Base-by-base conservation (phyloP, 2,888 invertebrate genomes). In the Eristalis pertinax region DNA sequence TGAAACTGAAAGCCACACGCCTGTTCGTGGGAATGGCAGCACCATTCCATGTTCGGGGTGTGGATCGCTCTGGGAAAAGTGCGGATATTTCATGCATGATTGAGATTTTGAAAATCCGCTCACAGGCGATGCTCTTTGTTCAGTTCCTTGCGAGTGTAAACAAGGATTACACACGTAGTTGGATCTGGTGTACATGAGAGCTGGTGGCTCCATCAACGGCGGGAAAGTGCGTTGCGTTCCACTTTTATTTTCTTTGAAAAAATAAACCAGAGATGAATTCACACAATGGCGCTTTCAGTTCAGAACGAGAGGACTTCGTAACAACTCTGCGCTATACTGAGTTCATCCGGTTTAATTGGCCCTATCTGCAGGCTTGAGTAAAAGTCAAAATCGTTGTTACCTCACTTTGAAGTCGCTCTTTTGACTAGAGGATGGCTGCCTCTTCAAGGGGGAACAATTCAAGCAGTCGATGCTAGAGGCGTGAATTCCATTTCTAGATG, bases 41-140 rank as follows among this genome's bases (percentile, higher is more conserved):
- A 50, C 50, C 50, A 19, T 64, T 13, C 24, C 62, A 63, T 63
- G 67, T 67, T 64, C 41, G 56, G 65, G 65, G 41, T 4, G 50
- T 26, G 29, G n/a, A 19, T 29, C 50, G 68, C 32, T 8, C 8
- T 64, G 50, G 24, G 58, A 75, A 70, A 19, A n/a, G 29, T 43
- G 35, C n/a, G 22, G 65, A 38, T 65, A 24, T 74, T 74, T 74
- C 43, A 65, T 74, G 64, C 64, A n/a, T 38, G 64, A 65, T 50
- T 50, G 50, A 50, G n/a, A 50, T 50, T 50, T 50, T 19, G 50
- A 50, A 19, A 50, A 50, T 50, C 50, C 50, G 50, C 19, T 50
- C 50, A 50, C 50, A 50, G 50, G 5, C n/a, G 5, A n/a, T 19
- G n/a, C 50, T n/a, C n/a, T 19, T 50, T 50, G 50, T 50, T 50